Evolutionary conservation across 2,113 vertebrate species (phyloP).

Genomic region (Protobothrops mucrosquamatus): DNA sequence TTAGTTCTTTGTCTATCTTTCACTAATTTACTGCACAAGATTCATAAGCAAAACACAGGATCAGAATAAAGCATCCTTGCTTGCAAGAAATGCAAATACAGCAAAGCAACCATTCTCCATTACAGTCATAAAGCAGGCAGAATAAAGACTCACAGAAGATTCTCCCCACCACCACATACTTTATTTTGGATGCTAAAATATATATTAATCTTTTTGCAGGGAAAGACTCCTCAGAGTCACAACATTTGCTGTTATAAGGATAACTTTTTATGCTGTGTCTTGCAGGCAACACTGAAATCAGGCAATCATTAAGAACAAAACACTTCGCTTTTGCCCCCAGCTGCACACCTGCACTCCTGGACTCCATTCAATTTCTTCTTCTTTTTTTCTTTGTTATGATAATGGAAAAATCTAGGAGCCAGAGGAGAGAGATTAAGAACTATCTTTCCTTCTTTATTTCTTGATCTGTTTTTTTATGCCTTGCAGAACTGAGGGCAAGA

Average conservation of each 20-base stretch:
- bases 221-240: conserved; percentile 2
- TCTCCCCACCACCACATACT: neutral
- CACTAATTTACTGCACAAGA: neutral
- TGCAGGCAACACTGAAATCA: conserved; percentile 29
- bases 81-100: neutral
- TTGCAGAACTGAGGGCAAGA: conserved; percentile 24
- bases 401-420: conserved; percentile 12
- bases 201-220: neutral
- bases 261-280: neutral
- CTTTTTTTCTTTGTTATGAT: conserved; percentile 28
- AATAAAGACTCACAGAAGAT: neutral
- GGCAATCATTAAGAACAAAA: conserved; percentile 52
- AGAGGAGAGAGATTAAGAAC: neutral
- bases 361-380: conserved; percentile 31
- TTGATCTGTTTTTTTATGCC: conserved; percentile 27
- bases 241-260: conserved; percentile 22
- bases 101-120: neutral
- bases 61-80: neutral
- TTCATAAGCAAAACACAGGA: neutral
- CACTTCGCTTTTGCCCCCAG: conserved; percentile 11
- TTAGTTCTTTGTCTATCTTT: neutral
- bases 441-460: neutral
- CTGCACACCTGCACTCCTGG: conserved; percentile 46
- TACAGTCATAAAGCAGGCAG: neutral
- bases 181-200: neutral